Evolutionary conservation across 2,888 invertebrate species (phyloP).

Genomic region (Teleogryllus oceanicus): DNA sequence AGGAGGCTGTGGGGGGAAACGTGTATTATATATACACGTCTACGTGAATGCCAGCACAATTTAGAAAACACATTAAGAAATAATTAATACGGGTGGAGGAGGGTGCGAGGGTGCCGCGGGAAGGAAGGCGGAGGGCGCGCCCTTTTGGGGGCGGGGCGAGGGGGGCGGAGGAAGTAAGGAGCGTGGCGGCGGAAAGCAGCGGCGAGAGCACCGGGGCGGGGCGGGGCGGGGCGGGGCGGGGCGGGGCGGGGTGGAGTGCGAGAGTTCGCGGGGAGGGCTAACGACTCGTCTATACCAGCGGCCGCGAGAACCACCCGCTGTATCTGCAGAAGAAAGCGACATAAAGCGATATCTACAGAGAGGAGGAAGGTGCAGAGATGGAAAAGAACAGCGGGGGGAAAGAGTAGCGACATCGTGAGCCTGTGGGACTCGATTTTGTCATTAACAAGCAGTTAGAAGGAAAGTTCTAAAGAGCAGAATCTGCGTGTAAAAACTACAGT

Average conservation of each 20-base stretch:
- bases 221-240: not conserved
- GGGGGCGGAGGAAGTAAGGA: not conserved
- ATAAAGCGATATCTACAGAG: too few relatives aligned
- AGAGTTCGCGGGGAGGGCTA: too few relatives aligned
- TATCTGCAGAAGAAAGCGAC: too few relatives aligned
- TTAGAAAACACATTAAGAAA: conserved; percentile 18
- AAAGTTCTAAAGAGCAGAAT: too few relatives aligned
- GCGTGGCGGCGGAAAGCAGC: not conserved
- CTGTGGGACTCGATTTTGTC: too few relatives aligned
- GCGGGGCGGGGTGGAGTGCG: not conserved
- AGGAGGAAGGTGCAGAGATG: too few relatives aligned
- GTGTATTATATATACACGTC: conserved; percentile 18
- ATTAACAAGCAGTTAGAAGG: too few relatives aligned
- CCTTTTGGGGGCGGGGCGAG: not conserved
- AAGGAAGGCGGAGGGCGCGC: not conserved
- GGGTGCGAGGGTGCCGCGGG: not conserved
- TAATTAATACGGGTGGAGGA: not conserved
- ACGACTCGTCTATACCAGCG: too few relatives aligned
- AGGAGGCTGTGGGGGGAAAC: not conserved
- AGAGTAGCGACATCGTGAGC: too few relatives aligned
- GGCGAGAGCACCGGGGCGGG: not conserved
- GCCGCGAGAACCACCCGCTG: too few relatives aligned
- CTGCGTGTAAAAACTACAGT: too few relatives aligned
- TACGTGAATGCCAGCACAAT: conserved; percentile 1
- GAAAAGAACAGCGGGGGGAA: too few relatives aligned